Evolutionary conservation across 2,888 invertebrate species (phyloP).

Genomic region (Megalurothrips usitatus): DNA sequence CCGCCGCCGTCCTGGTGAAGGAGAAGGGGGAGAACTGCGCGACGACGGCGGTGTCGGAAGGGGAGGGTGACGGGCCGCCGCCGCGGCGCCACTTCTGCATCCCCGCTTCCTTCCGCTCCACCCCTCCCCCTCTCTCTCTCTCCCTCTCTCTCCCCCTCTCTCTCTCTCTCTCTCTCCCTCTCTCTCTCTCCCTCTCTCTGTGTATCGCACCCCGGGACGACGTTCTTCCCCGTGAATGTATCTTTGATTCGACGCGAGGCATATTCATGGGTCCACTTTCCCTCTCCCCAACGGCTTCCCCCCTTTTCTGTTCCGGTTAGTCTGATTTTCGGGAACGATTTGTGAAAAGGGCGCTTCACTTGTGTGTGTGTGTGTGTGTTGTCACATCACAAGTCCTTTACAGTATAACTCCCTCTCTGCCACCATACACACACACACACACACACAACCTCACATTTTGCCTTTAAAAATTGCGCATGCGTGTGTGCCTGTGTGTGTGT

Average conservation of each 20-base stretch:
- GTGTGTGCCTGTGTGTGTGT: neutral
- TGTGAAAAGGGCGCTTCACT: neutral
- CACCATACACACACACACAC: no score
- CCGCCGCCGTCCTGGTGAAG: no score
- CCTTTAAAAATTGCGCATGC: neutral
- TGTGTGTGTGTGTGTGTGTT: neutral
- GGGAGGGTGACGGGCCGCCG: neutral
- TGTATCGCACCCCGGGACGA: neutral
- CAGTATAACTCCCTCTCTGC: no score
- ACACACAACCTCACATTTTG: no score
- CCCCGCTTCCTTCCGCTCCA: no score
- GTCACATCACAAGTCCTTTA: neutral
- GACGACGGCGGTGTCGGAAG: no score
- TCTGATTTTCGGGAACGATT: slow-evolving; percentile 15
- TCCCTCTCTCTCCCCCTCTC: no score
- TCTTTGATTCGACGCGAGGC: slow-evolving; percentile 13
- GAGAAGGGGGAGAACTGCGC: neutral
- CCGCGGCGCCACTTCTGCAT: neutral
- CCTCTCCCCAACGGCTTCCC: neutral
- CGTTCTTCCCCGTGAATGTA: neutral
- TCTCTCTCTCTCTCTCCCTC: no score
- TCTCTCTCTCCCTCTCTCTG: neutral
- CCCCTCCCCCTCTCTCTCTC: no score
- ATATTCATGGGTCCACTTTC: neutral
- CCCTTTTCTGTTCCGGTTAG: neutral